Conservation (phyloP, 2,113 vertebrate genomes). For the Aramus guarauna region DNA sequence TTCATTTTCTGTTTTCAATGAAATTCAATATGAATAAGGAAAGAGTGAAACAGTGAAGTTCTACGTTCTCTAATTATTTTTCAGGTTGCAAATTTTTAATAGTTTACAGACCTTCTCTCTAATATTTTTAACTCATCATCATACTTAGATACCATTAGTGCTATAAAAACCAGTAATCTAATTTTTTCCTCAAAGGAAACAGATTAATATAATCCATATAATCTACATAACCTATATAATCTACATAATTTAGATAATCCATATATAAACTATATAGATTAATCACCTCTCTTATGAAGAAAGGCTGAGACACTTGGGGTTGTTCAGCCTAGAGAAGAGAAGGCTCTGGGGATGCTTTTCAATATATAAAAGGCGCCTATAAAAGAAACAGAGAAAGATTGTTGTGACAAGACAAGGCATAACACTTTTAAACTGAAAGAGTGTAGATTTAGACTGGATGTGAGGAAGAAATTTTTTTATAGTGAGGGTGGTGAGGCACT, state of each 20-base stretch:
- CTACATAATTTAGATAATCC: background rate
- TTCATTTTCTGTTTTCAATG: slow-evolving; percentile 24
- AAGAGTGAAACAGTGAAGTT: background rate
- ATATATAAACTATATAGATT: background rate
- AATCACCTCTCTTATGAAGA: background rate
- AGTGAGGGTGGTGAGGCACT: background rate
- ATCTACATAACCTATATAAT: background rate
- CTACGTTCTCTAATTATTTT: background rate
- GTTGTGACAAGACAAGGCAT: background rate
- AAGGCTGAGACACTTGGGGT: background rate
- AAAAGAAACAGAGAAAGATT: background rate
- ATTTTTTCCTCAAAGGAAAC: background rate
- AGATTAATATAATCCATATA: background rate
- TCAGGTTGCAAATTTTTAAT: background rate
- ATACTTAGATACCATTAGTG: background rate
- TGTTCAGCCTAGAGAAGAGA: background rate
- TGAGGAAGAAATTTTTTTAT: background rate
- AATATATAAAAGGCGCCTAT: background rate
- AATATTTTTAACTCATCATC: background rate
- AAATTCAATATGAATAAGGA: background rate
- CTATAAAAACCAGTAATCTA: background rate
- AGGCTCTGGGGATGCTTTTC: background rate
- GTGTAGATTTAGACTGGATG: background rate
- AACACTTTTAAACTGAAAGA: background rate
- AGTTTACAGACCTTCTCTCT: background rate